A percentile compares a stretch with the other conserved stretches of the same genome.
Evolutionary conservation across 2,797 vertebrate species (phyloP).

Genomic region (Lepilemur ruficaudatus): DNA sequence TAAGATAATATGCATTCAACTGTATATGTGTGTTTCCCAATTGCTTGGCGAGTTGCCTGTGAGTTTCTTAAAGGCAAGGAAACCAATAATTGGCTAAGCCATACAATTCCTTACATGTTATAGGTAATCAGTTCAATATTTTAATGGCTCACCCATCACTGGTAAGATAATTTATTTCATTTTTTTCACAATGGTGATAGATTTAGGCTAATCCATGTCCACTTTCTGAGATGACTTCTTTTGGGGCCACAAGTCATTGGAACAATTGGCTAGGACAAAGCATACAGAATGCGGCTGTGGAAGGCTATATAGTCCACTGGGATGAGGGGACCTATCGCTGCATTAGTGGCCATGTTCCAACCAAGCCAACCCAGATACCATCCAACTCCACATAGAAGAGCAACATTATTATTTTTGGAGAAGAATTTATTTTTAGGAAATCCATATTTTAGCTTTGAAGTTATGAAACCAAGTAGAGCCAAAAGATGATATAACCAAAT

Average conservation of each 20-base stretch:
- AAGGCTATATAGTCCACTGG: not conserved
- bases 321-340: not conserved
- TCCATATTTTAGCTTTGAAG: slow-evolving; percentile 26
- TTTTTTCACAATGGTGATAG: not conserved
- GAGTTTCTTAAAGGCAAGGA: not conserved
- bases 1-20: not conserved
- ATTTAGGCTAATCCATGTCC: not conserved
- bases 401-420: not conserved
- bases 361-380: not conserved
- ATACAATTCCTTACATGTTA: not conserved
- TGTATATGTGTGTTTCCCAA: not conserved
- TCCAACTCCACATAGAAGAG: not conserved
- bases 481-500: not conserved
- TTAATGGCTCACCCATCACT: not conserved
- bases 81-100: not conserved
- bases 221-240: not conserved
- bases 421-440: slow-evolving; percentile 22
- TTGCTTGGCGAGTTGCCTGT: not conserved
- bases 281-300: not conserved
- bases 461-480: not conserved
- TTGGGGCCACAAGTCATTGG: not conserved
- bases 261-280: not conserved
- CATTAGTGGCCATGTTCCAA: not conserved
- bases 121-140: not conserved
- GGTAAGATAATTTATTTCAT: not conserved